A percentile compares a stretch with the other conserved stretches of the same genome.
Conservation (phyloP, 1,140 invertebrate species). For the Heliconius eleuchia region DNA sequence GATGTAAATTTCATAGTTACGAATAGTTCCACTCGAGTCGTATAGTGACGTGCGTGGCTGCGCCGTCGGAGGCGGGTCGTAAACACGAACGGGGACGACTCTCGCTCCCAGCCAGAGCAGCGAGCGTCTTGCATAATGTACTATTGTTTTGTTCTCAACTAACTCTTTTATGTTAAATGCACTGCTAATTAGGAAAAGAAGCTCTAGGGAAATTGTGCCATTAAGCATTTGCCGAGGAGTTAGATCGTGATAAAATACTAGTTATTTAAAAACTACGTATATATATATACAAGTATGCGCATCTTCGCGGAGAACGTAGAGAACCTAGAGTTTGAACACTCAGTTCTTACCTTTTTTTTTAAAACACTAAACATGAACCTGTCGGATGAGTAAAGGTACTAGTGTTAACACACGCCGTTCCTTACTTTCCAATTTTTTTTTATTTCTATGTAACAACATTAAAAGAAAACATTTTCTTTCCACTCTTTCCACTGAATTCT, state of each 20-base stretch:
- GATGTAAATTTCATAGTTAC: not conserved
- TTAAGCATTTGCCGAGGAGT: not conserved
- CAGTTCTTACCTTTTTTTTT: too few relatives aligned
- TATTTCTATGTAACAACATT: too few relatives aligned
- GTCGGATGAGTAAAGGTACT: too few relatives aligned
- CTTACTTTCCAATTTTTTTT: too few relatives aligned
- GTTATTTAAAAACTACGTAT: too few relatives aligned
- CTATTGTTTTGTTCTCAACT: constrained; percentile 12
- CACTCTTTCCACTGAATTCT: not conserved
- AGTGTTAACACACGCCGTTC: too few relatives aligned
- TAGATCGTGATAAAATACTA: not conserved
- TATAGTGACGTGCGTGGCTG: not conserved
- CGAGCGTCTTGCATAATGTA: constrained; percentile 21
- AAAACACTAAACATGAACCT: too few relatives aligned
- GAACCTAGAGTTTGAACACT: too few relatives aligned
- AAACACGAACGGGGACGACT: not conserved
- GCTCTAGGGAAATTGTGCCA: not conserved
- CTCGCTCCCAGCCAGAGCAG: not conserved
- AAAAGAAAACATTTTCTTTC: too few relatives aligned
- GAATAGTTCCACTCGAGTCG: not conserved
- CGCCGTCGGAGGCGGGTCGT: not conserved
- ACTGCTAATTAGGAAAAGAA: not conserved
- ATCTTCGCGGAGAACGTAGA: too few relatives aligned
- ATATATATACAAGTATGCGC: too few relatives aligned
- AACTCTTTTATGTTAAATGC: not conserved